Evolutionary conservation across 1,140 invertebrate genomes (phyloP).

Genomic region (Drosophila seguyi): DNA sequence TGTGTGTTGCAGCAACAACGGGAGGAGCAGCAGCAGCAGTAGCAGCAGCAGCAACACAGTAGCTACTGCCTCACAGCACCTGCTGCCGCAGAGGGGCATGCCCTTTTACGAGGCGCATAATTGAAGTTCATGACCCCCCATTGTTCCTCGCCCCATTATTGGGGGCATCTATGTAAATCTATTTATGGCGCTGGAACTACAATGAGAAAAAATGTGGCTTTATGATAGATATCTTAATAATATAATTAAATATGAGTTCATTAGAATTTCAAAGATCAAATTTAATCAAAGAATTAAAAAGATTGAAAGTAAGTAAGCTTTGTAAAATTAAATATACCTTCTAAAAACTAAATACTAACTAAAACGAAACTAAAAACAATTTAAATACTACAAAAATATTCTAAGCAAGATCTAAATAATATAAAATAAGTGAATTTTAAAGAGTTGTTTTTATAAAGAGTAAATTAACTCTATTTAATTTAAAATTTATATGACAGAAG

Average conservation of each 20-base stretch:
- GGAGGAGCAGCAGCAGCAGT: constrained; percentile 1
- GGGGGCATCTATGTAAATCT: constrained; percentile 37
- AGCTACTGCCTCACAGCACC: constrained; percentile 21
- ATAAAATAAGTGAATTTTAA: no score
- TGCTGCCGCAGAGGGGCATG: constrained; percentile 21
- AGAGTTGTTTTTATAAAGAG: no score
- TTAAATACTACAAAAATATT: no score
- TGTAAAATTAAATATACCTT: no score
- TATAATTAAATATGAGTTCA: neutral
- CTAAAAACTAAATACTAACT: no score
- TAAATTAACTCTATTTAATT: no score
- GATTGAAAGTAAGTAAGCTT: no score
- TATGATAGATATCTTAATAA: no score
- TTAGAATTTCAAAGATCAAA: neutral
- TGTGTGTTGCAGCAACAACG: constrained; percentile 43
- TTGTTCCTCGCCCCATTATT: constrained; percentile 36
- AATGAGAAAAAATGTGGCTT: neutral
- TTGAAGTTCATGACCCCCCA: constrained; percentile 80
- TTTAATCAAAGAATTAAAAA: no score
- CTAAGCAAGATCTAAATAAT: no score
- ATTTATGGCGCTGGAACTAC: constrained; percentile 24
- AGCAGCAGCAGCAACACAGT: constrained; percentile 10
- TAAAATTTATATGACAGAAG: no score
- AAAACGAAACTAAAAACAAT: no score
- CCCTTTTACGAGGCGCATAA: constrained; percentile 49